These are phyloP conservation scores for Chromoteleia sp. DNA, from an alignment of 2,888 invertebrate species.

Conservation along the genomic window DNA sequence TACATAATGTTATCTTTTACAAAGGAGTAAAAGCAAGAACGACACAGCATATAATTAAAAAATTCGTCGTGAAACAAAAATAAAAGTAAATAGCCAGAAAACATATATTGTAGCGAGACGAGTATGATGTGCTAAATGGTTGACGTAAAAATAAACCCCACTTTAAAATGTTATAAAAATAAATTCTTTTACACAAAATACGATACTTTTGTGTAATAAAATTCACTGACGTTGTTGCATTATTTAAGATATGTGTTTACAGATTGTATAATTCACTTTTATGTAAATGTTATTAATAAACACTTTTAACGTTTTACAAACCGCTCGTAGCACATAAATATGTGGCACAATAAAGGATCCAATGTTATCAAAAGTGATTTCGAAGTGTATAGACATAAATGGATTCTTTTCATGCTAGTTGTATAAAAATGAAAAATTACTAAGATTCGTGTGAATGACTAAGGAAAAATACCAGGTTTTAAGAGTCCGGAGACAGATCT, in stretches of 20 bases:
- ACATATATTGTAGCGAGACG: neutral
- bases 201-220: conserved; percentile 7
- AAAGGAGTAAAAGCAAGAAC: neutral
- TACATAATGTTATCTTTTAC: conserved; percentile 15
- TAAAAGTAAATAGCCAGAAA: conserved; percentile 1
- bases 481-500: conserved; percentile 66
- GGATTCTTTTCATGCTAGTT: conserved; percentile 17
- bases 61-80: conserved; percentile 10
- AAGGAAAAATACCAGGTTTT: conserved; percentile 62
- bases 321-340: neutral
- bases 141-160: conserved; percentile 22
- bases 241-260: conserved; percentile 22
- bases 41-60: conserved; percentile 14
- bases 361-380: neutral
- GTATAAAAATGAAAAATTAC: conserved; percentile 68
- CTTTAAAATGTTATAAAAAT: conserved; percentile 29
- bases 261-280: neutral
- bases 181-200: conserved; percentile 10
- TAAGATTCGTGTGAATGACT: conserved; percentile 56
- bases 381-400: conserved; percentile 6
- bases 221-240: conserved; percentile 1
- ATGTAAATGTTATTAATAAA: conserved; percentile 9
- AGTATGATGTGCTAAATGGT: conserved; percentile 14
- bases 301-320: neutral
- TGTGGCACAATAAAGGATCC: neutral